Conservation (phyloP, 1,140 invertebrate genomes). For the Drosophila jambulina region DNA sequence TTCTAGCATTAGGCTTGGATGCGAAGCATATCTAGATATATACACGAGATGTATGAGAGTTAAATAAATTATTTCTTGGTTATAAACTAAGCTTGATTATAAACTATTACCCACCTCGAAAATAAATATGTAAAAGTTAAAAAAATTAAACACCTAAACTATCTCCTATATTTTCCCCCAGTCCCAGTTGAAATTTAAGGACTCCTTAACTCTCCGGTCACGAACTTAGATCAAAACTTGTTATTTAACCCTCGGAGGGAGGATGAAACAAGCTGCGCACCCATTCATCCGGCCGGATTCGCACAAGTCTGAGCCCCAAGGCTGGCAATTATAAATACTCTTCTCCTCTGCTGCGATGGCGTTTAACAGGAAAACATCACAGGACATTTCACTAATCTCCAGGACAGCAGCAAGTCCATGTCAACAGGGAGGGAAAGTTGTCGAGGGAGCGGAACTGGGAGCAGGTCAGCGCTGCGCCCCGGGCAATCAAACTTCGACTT, state of each 20-base stretch:
- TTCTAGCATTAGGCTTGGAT: not conserved
- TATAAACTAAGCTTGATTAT: not conserved
- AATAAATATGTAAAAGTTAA: not conserved
- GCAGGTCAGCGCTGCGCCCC: slow-evolving; percentile 41
- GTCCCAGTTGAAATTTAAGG: too few relatives aligned
- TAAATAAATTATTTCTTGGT: not conserved
- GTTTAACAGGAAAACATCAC: slow-evolving; percentile 66
- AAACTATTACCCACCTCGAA: not conserved
- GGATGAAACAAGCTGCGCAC: not conserved
- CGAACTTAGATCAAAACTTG: slow-evolving; percentile 34
- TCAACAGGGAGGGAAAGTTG: slow-evolving; percentile 21
- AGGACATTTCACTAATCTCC: slow-evolving; percentile 62
- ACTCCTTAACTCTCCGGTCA: not conserved
- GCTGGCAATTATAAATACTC: slow-evolving; percentile 70
- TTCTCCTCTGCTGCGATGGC: slow-evolving; percentile 20
- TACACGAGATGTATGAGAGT: not conserved
- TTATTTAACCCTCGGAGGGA: slow-evolving; percentile 14
- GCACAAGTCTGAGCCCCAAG: slow-evolving; percentile 42
- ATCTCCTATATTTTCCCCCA: not conserved
- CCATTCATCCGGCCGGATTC: slow-evolving; percentile 29
- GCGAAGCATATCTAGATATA: too few relatives aligned
- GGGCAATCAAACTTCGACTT: slow-evolving; percentile 78
- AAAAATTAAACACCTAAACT: not conserved
- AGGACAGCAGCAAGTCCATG: slow-evolving; percentile 34
- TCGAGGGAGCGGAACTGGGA: slow-evolving; percentile 10